phyloP scores from a whole-genome alignment of 1,140 invertebrate species.

The Procambarus virginalis region DNA sequence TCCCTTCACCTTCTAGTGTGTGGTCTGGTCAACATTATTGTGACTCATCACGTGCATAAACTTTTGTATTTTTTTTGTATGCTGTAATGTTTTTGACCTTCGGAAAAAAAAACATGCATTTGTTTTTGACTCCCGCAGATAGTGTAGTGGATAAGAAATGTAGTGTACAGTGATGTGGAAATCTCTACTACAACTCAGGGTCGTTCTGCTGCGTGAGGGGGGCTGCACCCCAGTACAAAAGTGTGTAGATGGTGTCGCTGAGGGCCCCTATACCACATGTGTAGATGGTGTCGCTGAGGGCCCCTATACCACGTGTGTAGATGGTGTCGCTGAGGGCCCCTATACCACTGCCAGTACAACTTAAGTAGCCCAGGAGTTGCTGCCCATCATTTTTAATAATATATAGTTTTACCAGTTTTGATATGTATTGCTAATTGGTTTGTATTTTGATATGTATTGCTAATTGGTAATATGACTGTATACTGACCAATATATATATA shows the following conservation, averaged over 20 bases:
- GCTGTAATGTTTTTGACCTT: not conserved
- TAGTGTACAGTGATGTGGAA: slow-evolving; percentile 36
- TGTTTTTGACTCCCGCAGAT: slow-evolving; percentile 14
- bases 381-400: slow-evolving; percentile 1
- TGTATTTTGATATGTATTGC: too few relatives aligned
- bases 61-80: not conserved
- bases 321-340: slow-evolving; percentile 11
- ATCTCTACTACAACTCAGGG: slow-evolving; percentile 31
- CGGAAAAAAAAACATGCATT: too few relatives aligned
- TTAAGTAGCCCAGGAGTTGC: slow-evolving; percentile 30
- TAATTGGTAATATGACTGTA: not conserved
- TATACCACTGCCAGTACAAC: slow-evolving; percentile 39
- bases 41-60: too few relatives aligned
- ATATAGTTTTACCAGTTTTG: slow-evolving; percentile 6
- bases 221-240: slow-evolving; percentile 35
- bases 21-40: too few relatives aligned
- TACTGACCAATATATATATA: not conserved
- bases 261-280: too few relatives aligned
- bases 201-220: slow-evolving; percentile 25
- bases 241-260: too few relatives aligned
- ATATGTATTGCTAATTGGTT: slow-evolving; percentile 4
- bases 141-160: slow-evolving; percentile 30
- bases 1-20: too few relatives aligned
- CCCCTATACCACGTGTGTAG: too few relatives aligned
- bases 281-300: too few relatives aligned